phyloP scores from a whole-genome alignment of 2,888 invertebrate species.

The Dicranocentrus wangi region DNA sequence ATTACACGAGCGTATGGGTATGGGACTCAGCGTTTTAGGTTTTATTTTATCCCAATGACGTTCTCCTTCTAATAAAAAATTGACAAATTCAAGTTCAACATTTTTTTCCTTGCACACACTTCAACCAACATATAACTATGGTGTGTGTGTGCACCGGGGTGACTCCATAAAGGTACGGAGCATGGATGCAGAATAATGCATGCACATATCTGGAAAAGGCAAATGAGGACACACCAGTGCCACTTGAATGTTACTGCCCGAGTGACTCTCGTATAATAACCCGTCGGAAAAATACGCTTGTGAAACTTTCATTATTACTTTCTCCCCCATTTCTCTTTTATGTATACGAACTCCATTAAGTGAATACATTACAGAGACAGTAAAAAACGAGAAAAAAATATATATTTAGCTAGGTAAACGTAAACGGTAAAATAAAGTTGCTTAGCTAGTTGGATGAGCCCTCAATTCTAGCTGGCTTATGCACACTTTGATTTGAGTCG shows the following conservation, averaged over 20 bases:
- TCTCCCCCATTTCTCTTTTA: conserved; percentile 28
- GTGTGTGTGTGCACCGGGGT: too few species aligned
- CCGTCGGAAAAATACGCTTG: conserved; percentile 29
- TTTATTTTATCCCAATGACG: not conserved
- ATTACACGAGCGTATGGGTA: not conserved
- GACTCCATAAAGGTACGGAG: too few species aligned
- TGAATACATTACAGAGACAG: conserved; percentile 17
- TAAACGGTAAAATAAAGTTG: conserved; percentile 17
- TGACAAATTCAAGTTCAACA: too few species aligned
- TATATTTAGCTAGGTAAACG: conserved; percentile 26
- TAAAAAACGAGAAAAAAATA: conserved; percentile 29
- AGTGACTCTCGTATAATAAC: conserved; percentile 21
- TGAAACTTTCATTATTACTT: conserved; percentile 55
- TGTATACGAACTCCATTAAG: conserved; percentile 13
- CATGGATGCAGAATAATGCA: conserved; percentile 13
- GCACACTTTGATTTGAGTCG: not conserved
- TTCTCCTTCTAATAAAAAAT: not conserved
- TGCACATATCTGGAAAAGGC: conserved; percentile 27
- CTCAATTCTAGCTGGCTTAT: not conserved
- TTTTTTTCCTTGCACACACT: not conserved
- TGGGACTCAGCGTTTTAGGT: too few species aligned
- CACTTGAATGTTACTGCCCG: conserved; percentile 15
- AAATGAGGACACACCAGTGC: conserved; percentile 42
- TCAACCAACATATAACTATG: too few species aligned
- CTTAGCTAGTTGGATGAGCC: conserved; percentile 41